Evolutionary conservation across 2,113 vertebrate species (phyloP).

Genomic region (Crocuta crocuta): DNA sequence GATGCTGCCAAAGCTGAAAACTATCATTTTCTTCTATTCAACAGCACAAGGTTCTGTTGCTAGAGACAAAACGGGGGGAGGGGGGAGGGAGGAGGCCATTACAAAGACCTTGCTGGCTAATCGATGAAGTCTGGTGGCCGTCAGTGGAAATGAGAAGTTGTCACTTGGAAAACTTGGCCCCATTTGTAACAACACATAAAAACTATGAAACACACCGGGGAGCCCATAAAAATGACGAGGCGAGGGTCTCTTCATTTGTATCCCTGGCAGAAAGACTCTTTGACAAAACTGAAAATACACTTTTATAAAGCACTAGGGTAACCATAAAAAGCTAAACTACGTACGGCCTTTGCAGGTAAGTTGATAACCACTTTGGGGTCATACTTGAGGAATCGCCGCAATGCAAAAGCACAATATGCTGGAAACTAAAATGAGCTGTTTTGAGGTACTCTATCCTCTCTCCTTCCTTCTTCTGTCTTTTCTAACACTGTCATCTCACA

Average conservation of each 20-base stretch:
- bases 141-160: conserved; percentile 51
- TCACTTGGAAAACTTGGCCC: conserved; percentile 57
- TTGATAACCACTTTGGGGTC: conserved; percentile 13
- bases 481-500: background rate
- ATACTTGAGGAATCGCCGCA: background rate
- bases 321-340: background rate
- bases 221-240: conserved; percentile 32
- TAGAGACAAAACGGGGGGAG: background rate
- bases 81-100: background rate
- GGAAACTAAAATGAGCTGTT: background rate
- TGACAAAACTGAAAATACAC: conserved; percentile 45
- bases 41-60: conserved; percentile 64
- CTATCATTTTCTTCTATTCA: conserved; percentile 67
- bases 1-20: conserved; percentile 49
- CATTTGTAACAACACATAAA: conserved; percentile 69
- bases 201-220: conserved; percentile 36
- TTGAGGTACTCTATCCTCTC: background rate
- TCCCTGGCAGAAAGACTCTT: conserved; percentile 54
- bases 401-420: background rate
- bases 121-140: background rate
- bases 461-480: background rate
- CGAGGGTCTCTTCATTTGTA: conserved; percentile 50
- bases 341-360: background rate
- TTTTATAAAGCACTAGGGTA: background rate
- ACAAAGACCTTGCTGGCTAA: conserved; percentile 67